A percentile compares a stretch with the other conserved stretches of the same genome.
These are phyloP conservation scores for Reinhardtius hippoglossoides DNA, from an alignment of 2,113 vertebrate genomes.

Conservation along the genomic window DNA sequence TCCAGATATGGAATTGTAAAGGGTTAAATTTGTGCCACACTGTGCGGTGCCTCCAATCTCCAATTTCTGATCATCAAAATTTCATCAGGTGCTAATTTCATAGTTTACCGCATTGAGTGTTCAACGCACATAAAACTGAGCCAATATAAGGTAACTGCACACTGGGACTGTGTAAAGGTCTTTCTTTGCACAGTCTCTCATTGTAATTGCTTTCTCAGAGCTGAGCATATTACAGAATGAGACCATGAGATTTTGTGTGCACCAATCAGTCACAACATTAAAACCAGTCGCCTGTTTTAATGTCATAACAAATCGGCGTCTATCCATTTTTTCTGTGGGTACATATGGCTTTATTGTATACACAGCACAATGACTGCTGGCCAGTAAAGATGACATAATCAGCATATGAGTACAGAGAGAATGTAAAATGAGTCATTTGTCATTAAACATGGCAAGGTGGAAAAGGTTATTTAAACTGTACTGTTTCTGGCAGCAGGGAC, in stretches of 20 bases:
- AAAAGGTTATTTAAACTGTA: slow-evolving; percentile 15
- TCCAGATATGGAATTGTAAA: slow-evolving; percentile 13
- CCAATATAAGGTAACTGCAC: slow-evolving; percentile 14
- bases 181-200: slow-evolving; percentile 41
- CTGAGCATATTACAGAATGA: slow-evolving; percentile 50
- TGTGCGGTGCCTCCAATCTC: background rate
- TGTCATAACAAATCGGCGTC: background rate
- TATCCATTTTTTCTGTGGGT: background rate
- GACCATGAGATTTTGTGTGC: slow-evolving; percentile 20
- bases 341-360: background rate
- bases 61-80: slow-evolving; percentile 26
- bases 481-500: slow-evolving; percentile 14
- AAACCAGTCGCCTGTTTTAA: background rate
- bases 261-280: background rate
- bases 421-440: too few species aligned
- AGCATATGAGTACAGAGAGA: too few species aligned
- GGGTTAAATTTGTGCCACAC: background rate
- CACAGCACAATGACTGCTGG: too few species aligned
- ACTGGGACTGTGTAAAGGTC: slow-evolving; percentile 30
- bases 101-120: slow-evolving; percentile 27
- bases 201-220: slow-evolving; percentile 56
- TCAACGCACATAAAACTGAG: slow-evolving; percentile 25
- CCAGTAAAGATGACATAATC: too few species aligned
- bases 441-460: too few species aligned
- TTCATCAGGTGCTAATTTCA: slow-evolving; percentile 24